Conservation (phyloP, 64 coral and sea anemone species). For the Montipora capricornis region DNA sequence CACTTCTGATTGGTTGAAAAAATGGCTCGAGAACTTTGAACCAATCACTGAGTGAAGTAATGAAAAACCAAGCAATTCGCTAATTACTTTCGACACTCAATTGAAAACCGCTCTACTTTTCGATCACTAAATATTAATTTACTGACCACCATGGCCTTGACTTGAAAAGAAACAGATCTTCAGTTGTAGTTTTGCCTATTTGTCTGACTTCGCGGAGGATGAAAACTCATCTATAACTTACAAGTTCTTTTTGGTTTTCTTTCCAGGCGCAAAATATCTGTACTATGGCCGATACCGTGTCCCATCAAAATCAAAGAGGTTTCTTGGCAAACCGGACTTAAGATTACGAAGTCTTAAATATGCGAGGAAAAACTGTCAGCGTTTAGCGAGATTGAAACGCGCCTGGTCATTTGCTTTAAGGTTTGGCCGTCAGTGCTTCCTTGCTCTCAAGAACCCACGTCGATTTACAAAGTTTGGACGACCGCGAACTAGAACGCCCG, state of each 20-base stretch:
- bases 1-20: too few relatives aligned
- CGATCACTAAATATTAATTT: too few relatives aligned
- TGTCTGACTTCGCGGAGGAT: too few relatives aligned
- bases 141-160: too few relatives aligned
- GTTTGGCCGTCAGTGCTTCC: slow-evolving; percentile 35
- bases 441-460: not conserved
- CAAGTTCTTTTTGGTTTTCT: not conserved
- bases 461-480: not conserved
- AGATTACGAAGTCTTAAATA: not conserved
- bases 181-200: too few relatives aligned
- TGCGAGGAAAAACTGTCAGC: slow-evolving; percentile 29
- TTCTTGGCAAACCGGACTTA: not conserved
- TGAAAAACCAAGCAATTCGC: too few relatives aligned
- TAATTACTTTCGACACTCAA: too few relatives aligned
- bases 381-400: not conserved
- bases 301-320: not conserved
- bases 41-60: too few relatives aligned
- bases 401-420: slow-evolving; percentile 37
- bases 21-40: too few relatives aligned
- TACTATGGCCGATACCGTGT: slow-evolving; percentile 15
- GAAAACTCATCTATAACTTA: too few relatives aligned
- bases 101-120: too few relatives aligned
- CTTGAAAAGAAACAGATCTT: too few relatives aligned
- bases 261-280: slow-evolving; percentile 8
- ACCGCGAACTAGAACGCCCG: slow-evolving; percentile 31